phyloP scores from a whole-genome alignment of 2,797 vertebrate genomes.

The Lutra lutra region DNA sequence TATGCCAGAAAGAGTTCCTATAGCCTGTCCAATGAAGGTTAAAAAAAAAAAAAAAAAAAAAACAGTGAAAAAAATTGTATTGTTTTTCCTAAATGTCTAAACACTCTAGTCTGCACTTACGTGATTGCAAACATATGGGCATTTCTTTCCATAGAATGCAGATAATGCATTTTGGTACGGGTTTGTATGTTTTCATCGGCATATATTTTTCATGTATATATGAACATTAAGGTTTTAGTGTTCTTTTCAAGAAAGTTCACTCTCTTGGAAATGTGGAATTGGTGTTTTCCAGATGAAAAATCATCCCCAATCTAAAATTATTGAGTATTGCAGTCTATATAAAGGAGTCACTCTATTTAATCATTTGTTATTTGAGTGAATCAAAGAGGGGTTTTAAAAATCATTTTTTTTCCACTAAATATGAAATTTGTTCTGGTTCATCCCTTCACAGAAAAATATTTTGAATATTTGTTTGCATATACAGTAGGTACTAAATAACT shows the following conservation, averaged over 20 bases:
- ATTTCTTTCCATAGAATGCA: background rate
- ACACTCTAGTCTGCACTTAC: background rate
- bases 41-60: background rate
- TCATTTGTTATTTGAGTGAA: background rate
- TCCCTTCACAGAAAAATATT: background rate
- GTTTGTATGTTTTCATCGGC: background rate
- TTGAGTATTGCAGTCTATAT: background rate
- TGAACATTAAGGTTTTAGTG: background rate
- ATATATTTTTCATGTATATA: background rate
- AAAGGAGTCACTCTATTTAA: background rate
- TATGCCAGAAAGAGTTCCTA: background rate
- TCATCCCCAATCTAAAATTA: background rate
- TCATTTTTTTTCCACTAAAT: background rate
- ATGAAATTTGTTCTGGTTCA: background rate
- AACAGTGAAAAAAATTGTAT: background rate
- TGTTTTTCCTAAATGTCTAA: background rate
- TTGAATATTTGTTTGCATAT: too few relatives aligned
- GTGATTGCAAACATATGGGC: background rate
- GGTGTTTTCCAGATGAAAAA: background rate
- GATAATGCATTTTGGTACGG: background rate
- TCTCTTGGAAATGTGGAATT: background rate
- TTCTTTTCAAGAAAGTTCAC: background rate
- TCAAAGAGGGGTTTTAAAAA: background rate
- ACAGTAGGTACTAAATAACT: background rate
- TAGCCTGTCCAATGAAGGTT: background rate